A percentile compares a stretch with the other conserved stretches of the same genome.
Evolutionary conservation across 1,140 invertebrate species (phyloP).

Genomic region (Leptinotarsa undecemlineata): DNA sequence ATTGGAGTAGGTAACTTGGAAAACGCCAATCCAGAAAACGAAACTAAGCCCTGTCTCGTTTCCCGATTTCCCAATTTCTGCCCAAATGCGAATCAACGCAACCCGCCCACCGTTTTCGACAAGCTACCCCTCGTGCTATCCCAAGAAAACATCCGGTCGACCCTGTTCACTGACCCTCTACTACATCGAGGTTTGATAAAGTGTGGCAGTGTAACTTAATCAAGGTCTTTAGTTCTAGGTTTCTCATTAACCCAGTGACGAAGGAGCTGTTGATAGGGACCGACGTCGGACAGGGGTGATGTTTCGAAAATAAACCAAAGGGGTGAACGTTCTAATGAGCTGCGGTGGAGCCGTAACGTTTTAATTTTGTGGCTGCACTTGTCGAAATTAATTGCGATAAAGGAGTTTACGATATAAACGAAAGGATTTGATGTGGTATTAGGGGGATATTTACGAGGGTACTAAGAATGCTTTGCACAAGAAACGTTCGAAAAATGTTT

Average conservation of each 20-base stretch:
- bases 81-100: too few species aligned
- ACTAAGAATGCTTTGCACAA: too few species aligned
- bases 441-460: too few species aligned
- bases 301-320: neutral
- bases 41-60: too few species aligned
- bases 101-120: too few species aligned
- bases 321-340: conserved; percentile 11
- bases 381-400: neutral
- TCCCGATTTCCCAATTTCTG: too few species aligned
- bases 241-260: conserved; percentile 14
- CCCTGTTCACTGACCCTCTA: neutral
- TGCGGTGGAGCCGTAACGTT: neutral
- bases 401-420: too few species aligned
- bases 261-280: neutral
- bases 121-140: neutral
- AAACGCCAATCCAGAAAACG: too few species aligned
- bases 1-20: too few species aligned
- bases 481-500: too few species aligned
- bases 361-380: neutral
- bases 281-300: neutral
- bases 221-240: conserved; percentile 18
- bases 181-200: conserved; percentile 6
- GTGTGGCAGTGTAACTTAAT: conserved; percentile 12
- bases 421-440: too few species aligned
- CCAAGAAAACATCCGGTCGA: neutral